phyloP scores from a whole-genome alignment of 2,797 vertebrate genomes.

The Alfaro cultratus region DNA sequence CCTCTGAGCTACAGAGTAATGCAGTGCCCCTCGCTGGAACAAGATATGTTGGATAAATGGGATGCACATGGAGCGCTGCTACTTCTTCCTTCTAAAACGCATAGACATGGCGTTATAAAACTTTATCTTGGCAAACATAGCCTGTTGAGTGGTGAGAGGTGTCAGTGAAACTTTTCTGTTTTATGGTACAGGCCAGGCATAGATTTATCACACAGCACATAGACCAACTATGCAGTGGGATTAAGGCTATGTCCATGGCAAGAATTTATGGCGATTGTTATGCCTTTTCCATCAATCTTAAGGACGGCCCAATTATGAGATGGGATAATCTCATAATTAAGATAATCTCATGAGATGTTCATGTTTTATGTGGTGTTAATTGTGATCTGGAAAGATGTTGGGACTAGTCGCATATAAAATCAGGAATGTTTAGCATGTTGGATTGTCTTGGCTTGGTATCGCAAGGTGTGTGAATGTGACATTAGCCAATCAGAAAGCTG shows the following conservation, averaged over 20 bases:
- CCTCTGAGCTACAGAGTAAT: conserved; percentile 74
- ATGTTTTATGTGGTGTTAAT: too few relatives aligned
- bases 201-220: not conserved
- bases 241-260: not conserved
- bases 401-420: too few relatives aligned
- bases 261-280: not conserved
- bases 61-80: conserved; percentile 69
- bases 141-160: conserved; percentile 49
- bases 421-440: too few relatives aligned
- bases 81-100: conserved; percentile 75
- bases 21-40: conserved; percentile 72
- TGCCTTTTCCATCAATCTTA: too few relatives aligned
- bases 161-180: conserved; percentile 63
- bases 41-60: conserved; percentile 79
- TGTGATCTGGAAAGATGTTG: too few relatives aligned
- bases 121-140: conserved; percentile 66
- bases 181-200: not conserved
- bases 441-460: too few relatives aligned
- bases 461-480: too few relatives aligned
- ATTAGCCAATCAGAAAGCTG: too few relatives aligned
- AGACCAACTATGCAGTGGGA: not conserved
- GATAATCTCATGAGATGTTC: too few relatives aligned
- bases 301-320: too few relatives aligned
- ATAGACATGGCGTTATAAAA: conserved; percentile 66
- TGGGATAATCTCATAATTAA: too few relatives aligned